Evolutionary conservation across 2,888 invertebrate genomes (phyloP), one percentile per base, ranked within the genome.

Genomic region (Parnassius orleans): DNA sequence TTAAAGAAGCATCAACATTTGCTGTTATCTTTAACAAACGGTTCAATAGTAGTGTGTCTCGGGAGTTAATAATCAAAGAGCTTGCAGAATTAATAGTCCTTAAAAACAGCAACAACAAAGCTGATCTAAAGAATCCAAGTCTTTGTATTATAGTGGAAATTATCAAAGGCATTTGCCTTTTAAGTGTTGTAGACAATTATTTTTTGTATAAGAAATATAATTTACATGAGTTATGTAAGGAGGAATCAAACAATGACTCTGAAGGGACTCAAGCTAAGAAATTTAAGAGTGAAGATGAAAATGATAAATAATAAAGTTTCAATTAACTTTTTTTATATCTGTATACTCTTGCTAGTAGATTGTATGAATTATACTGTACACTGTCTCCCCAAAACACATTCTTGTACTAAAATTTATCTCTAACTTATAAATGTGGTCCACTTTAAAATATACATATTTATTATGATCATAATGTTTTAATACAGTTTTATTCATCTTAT

Each of bases 161-260:
- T 52, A 93, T 98, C 55, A 95, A 95, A 75, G 94, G 94, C 33
- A 93, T 95, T 72, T 97, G 97, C 73, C 94, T 97, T 68, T 76
- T 98, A 10, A 94, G 96, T 65, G 94, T 98, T 62, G 93, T 97
- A 42, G 95, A 95, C 42, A 93, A 97, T 81, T 98, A 96, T 84
- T 93, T 93, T 74, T 93, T 93, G 68, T 95, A 94, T 78, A 95
- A 95, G 72, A 98, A 97, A 80, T 98, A 96, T 85, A 98, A 98
- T 90, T 87, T 98, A 64, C 83, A 94, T 65, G 96, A 97, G 82
- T 77, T 94, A 67, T 86, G 84, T 72, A 91, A 90, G 72, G 88
- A 88, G 9, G 89, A 90, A 53, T 57, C 76, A 47, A 65, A 70
- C n/a, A 84, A 81, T 72, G 90, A 90, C 65, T 68, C 76, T 3